These are phyloP conservation scores for Ectropis grisescens DNA, from an alignment of 1,140 invertebrate species.

Conservation along the genomic window DNA sequence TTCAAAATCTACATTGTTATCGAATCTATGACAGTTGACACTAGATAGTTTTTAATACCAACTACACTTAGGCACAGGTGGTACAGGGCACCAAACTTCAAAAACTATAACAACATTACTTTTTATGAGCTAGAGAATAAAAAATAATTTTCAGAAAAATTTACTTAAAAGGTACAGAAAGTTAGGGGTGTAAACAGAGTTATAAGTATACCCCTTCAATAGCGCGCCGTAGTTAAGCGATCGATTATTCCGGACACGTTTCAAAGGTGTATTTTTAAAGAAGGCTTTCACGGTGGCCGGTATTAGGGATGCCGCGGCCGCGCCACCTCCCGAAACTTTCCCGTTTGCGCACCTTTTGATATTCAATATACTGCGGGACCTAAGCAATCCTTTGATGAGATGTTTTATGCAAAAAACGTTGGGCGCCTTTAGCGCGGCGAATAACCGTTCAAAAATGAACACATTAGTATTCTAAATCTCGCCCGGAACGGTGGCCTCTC, in stretches of 20 bases:
- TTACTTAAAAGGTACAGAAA: too few species aligned
- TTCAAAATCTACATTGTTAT: too few species aligned
- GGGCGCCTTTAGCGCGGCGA: slow-evolving; percentile 52
- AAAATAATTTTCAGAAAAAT: too few species aligned
- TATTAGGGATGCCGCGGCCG: slow-evolving; percentile 52
- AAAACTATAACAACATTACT: too few species aligned
- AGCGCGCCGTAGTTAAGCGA: too few species aligned
- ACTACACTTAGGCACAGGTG: too few species aligned
- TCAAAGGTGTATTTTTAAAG: slow-evolving; percentile 63
- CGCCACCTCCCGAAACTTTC: slow-evolving; percentile 46
- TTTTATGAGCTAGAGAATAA: too few species aligned
- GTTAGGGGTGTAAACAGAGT: too few species aligned
- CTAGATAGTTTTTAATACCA: too few species aligned
- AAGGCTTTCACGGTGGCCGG: slow-evolving; percentile 48
- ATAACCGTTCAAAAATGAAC: slow-evolving; percentile 63
- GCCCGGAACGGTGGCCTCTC: slow-evolving; percentile 32
- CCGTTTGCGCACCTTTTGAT: slow-evolving; percentile 60
- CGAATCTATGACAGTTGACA: too few species aligned
- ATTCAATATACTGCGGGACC: slow-evolving; percentile 64
- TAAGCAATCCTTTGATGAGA: slow-evolving; percentile 69
- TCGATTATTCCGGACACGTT: slow-evolving; percentile 55
- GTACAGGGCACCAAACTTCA: too few species aligned
- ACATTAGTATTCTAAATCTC: slow-evolving; percentile 62
- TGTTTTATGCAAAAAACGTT: slow-evolving; percentile 70
- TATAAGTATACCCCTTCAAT: too few species aligned